Base-by-base conservation (phyloP, 2,113 vertebrate genomes). In the Lepus europaeus region DNA sequence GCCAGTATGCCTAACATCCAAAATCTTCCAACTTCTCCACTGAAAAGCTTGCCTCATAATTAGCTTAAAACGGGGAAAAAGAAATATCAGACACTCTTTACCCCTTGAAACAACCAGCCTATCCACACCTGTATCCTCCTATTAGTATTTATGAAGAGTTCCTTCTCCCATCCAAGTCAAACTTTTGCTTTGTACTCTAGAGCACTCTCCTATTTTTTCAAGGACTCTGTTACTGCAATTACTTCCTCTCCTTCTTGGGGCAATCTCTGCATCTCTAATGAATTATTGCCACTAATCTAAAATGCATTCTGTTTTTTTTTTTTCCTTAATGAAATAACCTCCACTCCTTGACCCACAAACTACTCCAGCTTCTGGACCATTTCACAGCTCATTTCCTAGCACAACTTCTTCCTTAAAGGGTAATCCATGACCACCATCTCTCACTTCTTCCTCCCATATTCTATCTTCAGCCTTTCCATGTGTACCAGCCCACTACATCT, bases 221-320 rank as follows among this genome's bases (percentile, higher is more conserved):
- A 89, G 22, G 33, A 56, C 33, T 39, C 84, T 66, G 23, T n/a
- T 69, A 79, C 45, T n/a, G 7, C 1, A 11, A 74, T 69, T 61
- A 90, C 10, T 73, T 74, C 53, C 79, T 73, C 66, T 56, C 31
- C 66, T 29, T 49, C 64, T 33, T 68, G 33, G 66, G 68, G 39
- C 19, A 13, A 20, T 76, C 80, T 86, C 74, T 86, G 49, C 27
- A 23, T 86, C 61, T 90, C 27, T 51, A 53, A 31, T 77, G 51
- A 95, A 93, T 93, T 90, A 39, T n/a, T 45, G 39, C 20, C 33
- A 49, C 49, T 59, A 85, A 59, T 68, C 59, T 85, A 73, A 73
- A 80, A 74, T 13, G 56, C 31, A 1, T 51, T 76, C 7, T 61
- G 9, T n/a, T n/a, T n/a, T 68, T 63, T 85, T 86, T 12, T 49